Evolutionary conservation across 2,888 invertebrate genomes (phyloP).

Genomic region (Stenotaenia linearis): DNA sequence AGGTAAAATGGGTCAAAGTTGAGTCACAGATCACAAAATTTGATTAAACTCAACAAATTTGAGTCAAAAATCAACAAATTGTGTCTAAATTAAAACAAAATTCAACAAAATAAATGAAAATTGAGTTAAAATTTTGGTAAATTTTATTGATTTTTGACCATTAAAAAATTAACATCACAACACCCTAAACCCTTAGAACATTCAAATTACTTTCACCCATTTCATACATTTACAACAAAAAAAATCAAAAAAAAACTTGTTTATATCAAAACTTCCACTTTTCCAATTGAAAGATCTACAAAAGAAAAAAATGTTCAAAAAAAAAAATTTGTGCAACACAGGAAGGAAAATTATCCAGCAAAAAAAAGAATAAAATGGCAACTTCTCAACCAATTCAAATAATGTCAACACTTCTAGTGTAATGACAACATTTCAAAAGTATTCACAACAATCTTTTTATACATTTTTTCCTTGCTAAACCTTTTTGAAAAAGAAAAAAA

Average conservation of each 20-base stretch:
- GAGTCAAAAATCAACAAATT: too few relatives aligned
- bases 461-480: background rate
- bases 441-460: conserved; percentile 5
- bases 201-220: too few relatives aligned
- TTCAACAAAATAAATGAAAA: too few relatives aligned
- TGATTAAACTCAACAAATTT: too few relatives aligned
- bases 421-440: conserved; percentile 9
- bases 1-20: too few relatives aligned
- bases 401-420: conserved; percentile 3
- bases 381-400: background rate
- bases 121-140: too few relatives aligned
- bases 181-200: too few relatives aligned
- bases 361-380: background rate
- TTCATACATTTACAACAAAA: too few relatives aligned
- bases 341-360: background rate
- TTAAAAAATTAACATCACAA: too few relatives aligned
- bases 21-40: too few relatives aligned
- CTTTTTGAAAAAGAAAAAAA: background rate
- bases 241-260: background rate
- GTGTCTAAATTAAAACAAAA: too few relatives aligned
- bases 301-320: background rate
- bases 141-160: too few relatives aligned
- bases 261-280: background rate
- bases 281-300: background rate
- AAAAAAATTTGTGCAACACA: background rate